Percentiles rank a stretch among this genome's conserved stretches.
These are phyloP conservation scores for Papilio protenor DNA, from an alignment of 2,888 invertebrate genomes.

Conservation along the genomic window DNA sequence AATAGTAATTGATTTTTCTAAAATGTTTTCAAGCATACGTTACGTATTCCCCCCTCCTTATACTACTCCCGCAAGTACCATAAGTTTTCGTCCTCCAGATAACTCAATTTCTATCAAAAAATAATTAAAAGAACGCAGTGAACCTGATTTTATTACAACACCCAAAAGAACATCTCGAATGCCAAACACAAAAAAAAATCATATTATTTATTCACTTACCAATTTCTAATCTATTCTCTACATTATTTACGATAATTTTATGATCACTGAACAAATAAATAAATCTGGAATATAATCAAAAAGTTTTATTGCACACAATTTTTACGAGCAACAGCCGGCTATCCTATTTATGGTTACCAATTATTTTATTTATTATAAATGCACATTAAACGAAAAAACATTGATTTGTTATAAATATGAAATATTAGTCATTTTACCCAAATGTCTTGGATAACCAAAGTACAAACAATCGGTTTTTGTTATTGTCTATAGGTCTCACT, in stretches of 20 bases:
- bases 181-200: not conserved
- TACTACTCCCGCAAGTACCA: no score
- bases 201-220: not conserved
- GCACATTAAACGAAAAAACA: not conserved
- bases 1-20: not conserved
- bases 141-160: no score
- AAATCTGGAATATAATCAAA: constrained; percentile 23
- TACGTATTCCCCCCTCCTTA: no score
- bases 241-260: constrained; percentile 17
- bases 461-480: no score
- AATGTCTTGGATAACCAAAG: not conserved
- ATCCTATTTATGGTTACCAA: not conserved
- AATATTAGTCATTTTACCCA: not conserved
- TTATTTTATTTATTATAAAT: not conserved
- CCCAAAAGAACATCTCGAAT: not conserved
- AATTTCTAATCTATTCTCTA: not conserved
- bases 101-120: no score
- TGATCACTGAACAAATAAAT: constrained; percentile 15
- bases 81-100: no score
- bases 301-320: constrained; percentile 12
- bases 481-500: no score
- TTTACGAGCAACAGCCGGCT: constrained; percentile 11
- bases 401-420: not conserved
- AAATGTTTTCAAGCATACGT: not conserved
- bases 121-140: no score